Conservation (phyloP, 2,888 invertebrate species). For the Pardosa pseudoannulata region DNA sequence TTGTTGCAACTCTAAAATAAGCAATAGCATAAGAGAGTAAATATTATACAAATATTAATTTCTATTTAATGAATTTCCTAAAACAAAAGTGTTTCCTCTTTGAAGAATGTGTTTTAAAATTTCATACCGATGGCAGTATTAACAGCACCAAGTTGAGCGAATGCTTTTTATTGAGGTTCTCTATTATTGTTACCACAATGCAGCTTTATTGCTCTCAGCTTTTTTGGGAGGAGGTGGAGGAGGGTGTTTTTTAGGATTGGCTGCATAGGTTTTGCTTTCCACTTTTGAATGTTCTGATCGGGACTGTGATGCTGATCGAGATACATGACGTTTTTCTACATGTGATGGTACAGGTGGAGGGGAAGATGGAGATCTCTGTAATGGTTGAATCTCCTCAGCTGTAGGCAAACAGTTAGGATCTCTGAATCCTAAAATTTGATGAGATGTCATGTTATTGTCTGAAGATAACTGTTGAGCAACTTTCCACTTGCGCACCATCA, state of each 20-base stretch:
- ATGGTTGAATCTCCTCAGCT: slow-evolving; percentile 19
- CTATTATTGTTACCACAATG: slow-evolving; percentile 46
- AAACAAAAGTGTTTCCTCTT: background rate
- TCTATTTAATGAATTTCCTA: background rate
- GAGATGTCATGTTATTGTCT: slow-evolving; percentile 87
- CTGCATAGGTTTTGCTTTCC: slow-evolving; percentile 8
- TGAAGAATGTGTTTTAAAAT: slow-evolving; percentile 33
- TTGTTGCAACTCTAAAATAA: background rate
- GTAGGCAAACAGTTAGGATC: slow-evolving; percentile 75
- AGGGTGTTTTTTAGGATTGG: slow-evolving; percentile 83
- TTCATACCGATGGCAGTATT: slow-evolving; percentile 29
- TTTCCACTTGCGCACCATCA: slow-evolving; percentile 92
- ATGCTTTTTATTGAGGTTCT: background rate
- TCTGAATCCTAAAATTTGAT: slow-evolving; percentile 92
- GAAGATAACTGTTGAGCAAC: slow-evolving; percentile 94
- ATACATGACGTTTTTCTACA: slow-evolving; percentile 17
- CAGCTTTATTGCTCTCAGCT: slow-evolving; percentile 88
- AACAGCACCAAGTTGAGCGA: slow-evolving; percentile 70
- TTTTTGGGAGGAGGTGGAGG: slow-evolving; percentile 88
- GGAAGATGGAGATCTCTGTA: slow-evolving; percentile 61
- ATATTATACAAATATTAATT: background rate
- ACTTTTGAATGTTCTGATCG: slow-evolving; percentile 26
- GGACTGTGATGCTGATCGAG: slow-evolving; percentile 35
- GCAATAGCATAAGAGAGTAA: background rate
- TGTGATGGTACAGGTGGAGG: slow-evolving; percentile 53